phyloP scores from a whole-genome alignment of 2,113 vertebrate genomes.

The Rhadina sibilatrix region DNA sequence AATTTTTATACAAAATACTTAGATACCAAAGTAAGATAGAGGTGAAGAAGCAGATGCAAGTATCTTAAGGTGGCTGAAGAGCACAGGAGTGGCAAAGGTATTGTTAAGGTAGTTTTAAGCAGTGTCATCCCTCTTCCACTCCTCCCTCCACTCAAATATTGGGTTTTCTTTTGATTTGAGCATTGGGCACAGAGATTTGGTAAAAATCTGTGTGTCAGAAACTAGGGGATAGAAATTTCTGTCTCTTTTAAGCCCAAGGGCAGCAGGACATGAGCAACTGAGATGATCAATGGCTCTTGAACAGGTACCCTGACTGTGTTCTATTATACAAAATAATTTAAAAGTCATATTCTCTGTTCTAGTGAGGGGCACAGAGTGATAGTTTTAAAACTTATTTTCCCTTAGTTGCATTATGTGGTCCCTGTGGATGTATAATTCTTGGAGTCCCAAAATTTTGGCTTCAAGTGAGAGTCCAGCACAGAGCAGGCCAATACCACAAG shows the following conservation, averaged over 20 bases:
- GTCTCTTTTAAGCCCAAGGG: neutral
- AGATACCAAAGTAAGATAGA: rapidly evolving
- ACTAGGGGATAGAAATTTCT: rapidly evolving
- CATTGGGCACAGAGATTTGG: rapidly evolving
- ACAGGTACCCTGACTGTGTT: neutral
- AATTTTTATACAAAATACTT: rapidly evolving
- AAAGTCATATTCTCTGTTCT: neutral
- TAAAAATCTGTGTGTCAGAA: neutral
- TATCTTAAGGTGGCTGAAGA: neutral
- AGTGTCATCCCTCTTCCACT: neutral
- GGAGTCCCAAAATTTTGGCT: neutral
- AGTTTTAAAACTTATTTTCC: neutral
- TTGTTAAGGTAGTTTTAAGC: neutral
- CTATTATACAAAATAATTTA: neutral
- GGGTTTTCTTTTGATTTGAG: neutral
- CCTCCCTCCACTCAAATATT: neutral
- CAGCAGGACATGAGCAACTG: neutral
- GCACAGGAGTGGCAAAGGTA: neutral
- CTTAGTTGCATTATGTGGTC: rapidly evolving
- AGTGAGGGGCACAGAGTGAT: rapidly evolving
- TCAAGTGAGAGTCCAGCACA: neutral
- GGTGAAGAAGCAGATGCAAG: neutral
- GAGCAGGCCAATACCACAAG: rapidly evolving
- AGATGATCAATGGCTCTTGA: neutral
- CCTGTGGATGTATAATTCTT: neutral